Percentiles rank a stretch among this genome's conserved stretches.
These are phyloP conservation scores for Lasioglossum vierecki DNA, from an alignment of 2,888 invertebrate species.

Conservation along the genomic window DNA sequence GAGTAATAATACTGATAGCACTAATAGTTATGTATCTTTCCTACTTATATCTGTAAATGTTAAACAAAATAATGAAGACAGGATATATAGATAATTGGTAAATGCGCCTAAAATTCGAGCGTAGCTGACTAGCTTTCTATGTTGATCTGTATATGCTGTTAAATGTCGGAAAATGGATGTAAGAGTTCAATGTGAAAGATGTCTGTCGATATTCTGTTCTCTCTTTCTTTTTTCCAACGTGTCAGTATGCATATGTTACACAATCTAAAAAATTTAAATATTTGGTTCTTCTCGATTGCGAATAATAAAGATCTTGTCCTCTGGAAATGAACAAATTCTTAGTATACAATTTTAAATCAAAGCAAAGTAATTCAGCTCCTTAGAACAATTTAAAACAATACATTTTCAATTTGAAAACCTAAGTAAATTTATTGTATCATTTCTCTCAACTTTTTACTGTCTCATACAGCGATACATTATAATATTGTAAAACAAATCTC, in stretches of 20 bases:
- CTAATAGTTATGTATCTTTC: slow-evolving; percentile 70
- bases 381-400: not conserved
- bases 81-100: slow-evolving; percentile 50
- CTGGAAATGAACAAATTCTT: not conserved
- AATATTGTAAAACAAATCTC: not conserved
- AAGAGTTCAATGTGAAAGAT: slow-evolving; percentile 34
- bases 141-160: slow-evolving; percentile 67
- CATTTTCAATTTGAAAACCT: not conserved
- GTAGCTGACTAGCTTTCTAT: slow-evolving; percentile 77
- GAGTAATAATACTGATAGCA: slow-evolving; percentile 67
- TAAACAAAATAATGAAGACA: slow-evolving; percentile 63
- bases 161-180: slow-evolving; percentile 60
- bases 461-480: not conserved
- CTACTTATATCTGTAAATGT: slow-evolving; percentile 68
- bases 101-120: slow-evolving; percentile 78
- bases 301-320: not conserved
- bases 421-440: not conserved
- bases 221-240: slow-evolving; percentile 1
- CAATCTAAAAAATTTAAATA: not conserved
- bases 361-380: not conserved
- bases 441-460: not conserved
- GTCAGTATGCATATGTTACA: not conserved
- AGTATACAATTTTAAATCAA: not conserved
- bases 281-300: not conserved
- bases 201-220: slow-evolving; percentile 56